A percentile compares a stretch with the other conserved stretches of the same genome.
phyloP scores from a whole-genome alignment of 2,113 vertebrate genomes.

The Athene noctua region DNA sequence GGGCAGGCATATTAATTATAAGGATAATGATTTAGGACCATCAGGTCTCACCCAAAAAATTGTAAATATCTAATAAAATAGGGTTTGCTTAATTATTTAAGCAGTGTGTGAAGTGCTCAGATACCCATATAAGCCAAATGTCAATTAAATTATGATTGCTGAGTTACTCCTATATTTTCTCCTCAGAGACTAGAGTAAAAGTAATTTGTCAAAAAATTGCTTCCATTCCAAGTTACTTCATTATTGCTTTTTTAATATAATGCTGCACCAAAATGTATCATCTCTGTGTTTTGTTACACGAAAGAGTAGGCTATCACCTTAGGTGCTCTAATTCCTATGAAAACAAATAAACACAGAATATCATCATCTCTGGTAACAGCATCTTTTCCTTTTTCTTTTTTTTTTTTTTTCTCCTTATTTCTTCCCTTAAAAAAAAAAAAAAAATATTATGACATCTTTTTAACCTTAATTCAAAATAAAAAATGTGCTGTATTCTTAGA shows the following conservation, averaged over 20 bases:
- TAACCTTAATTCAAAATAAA: background rate
- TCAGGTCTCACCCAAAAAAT: background rate
- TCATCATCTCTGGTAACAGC: background rate
- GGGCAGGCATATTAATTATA: background rate
- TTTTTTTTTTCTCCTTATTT: background rate
- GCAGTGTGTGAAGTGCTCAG: background rate
- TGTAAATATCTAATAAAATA: background rate
- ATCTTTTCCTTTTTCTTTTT: background rate
- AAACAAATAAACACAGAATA: background rate
- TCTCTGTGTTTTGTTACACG: background rate
- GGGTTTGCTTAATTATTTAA: background rate
- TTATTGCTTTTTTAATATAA: background rate
- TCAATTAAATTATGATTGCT: background rate
- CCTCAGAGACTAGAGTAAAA: background rate
- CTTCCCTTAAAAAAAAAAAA: background rate
- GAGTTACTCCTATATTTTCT: background rate
- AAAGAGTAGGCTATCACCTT: background rate
- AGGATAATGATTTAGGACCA: background rate
- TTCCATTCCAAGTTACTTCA: background rate
- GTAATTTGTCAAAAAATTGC: background rate
- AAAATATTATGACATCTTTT: background rate
- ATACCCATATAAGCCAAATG: background rate
- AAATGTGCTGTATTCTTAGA: background rate
- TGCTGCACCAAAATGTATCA: background rate
- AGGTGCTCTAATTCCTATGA: background rate